Percentiles rank a stretch among this genome's conserved stretches.
phyloP scores from a whole-genome alignment of 2,888 invertebrate genomes.

The Colostygia pectinataria region DNA sequence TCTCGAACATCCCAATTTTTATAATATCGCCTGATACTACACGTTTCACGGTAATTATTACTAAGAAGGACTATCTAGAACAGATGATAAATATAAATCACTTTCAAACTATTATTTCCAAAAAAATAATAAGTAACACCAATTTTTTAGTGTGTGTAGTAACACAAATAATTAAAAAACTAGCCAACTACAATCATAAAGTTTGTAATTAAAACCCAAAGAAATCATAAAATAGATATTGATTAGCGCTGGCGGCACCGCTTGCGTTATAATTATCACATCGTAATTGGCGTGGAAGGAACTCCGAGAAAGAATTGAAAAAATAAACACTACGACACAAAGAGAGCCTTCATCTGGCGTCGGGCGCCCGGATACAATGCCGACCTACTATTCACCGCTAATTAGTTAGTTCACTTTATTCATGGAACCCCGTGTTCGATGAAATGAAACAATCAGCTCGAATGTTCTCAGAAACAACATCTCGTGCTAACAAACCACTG shows the following conservation, averaged over 20 bases:
- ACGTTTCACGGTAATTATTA: constrained; percentile 27
- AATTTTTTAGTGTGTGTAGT: too few species aligned
- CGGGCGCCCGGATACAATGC: constrained; percentile 58
- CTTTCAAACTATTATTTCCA: too few species aligned
- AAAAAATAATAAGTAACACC: too few species aligned
- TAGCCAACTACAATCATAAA: constrained; percentile 2
- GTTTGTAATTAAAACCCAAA: constrained; percentile 22
- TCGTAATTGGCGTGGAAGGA: constrained; percentile 58
- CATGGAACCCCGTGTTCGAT: constrained; percentile 61
- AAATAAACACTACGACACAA: constrained; percentile 72
- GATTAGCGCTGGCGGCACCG: constrained; percentile 43
- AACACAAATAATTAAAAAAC: background rate
- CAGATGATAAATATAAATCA: background rate
- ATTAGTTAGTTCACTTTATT: constrained; percentile 70
- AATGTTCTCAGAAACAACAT: constrained; percentile 43
- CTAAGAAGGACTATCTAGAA: constrained; percentile 26
- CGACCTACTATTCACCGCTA: constrained; percentile 69
- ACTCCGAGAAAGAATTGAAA: constrained; percentile 63
- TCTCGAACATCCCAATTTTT: constrained; percentile 59
- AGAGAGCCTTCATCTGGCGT: constrained; percentile 68
- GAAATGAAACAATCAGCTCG: constrained; percentile 56
- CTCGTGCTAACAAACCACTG: constrained; percentile 37
- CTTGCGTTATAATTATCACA: constrained; percentile 59
- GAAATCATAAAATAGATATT: constrained; percentile 47
- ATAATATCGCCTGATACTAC: constrained; percentile 53